phyloP scores from a whole-genome alignment of 2,113 vertebrate genomes.

The Aptenodytes forsteri region DNA sequence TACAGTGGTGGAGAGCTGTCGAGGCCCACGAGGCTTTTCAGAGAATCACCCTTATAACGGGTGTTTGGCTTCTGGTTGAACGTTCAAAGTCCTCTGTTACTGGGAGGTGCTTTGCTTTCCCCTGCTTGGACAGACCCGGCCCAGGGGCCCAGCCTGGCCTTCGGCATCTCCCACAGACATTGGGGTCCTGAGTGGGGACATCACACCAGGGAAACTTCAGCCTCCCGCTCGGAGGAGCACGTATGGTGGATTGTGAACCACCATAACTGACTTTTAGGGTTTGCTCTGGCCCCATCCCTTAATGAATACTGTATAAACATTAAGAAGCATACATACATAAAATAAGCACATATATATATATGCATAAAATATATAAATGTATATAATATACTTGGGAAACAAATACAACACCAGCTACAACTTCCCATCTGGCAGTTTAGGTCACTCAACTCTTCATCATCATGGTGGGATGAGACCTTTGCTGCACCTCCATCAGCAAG shows the following conservation, averaged over 20 bases:
- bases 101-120: background rate
- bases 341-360: background rate
- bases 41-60: background rate
- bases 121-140: background rate
- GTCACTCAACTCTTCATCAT: background rate
- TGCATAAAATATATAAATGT: background rate
- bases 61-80: background rate
- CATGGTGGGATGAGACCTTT: background rate
- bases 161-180: background rate
- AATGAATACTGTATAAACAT: background rate
- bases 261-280: background rate
- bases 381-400: background rate
- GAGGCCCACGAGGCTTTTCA: accelerated
- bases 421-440: background rate
- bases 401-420: background rate
- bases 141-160: background rate
- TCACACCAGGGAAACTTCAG: background rate
- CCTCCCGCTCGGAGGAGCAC: background rate
- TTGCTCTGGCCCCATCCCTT: background rate
- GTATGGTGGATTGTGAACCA: accelerated
- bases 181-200: background rate
- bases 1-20: background rate
- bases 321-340: background rate
- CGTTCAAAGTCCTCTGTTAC: background rate
- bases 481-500: background rate